Conservation (phyloP, 2,797 vertebrate genomes). For the Gephyroberyx darwinii region DNA sequence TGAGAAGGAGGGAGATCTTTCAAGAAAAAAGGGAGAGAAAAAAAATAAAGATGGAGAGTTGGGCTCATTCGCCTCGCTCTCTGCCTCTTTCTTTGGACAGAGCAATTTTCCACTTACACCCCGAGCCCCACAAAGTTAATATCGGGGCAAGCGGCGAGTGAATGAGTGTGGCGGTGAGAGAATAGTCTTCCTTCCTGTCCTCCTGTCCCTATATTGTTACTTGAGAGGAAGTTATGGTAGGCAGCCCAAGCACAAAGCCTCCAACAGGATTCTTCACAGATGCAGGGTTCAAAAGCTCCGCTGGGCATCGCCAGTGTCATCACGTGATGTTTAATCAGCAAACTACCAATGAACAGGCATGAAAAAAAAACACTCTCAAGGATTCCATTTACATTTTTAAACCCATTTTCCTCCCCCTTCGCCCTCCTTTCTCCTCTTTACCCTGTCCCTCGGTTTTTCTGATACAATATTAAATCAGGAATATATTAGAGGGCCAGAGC, state of each 20-base stretch:
- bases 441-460: constrained; percentile 51
- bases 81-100: constrained; percentile 46
- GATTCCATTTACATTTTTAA: constrained; percentile 76
- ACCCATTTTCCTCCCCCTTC: constrained; percentile 38
- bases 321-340: constrained; percentile 77
- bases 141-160: constrained; percentile 43
- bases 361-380: constrained; percentile 34
- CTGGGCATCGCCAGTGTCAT: constrained; percentile 74
- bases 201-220: constrained; percentile 71
- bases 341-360: constrained; percentile 61
- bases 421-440: constrained; percentile 38
- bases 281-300: constrained; percentile 78
- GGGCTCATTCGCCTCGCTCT: constrained; percentile 53
- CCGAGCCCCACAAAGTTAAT: constrained; percentile 63
- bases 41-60: constrained; percentile 58
- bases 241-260: constrained; percentile 81
- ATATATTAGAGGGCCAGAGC: constrained; percentile 75
- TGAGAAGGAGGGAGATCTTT: constrained; percentile 66
- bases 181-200: constrained; percentile 64
- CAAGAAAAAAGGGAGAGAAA: constrained; percentile 44
- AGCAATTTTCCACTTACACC: constrained; percentile 47
- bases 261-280: constrained; percentile 80
- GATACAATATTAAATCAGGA: constrained; percentile 81
- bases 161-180: constrained; percentile 46
- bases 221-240: constrained; percentile 81